These are phyloP conservation scores for Melanostoma mellinum DNA, from an alignment of 2,888 invertebrate species.

Conservation along the genomic window DNA sequence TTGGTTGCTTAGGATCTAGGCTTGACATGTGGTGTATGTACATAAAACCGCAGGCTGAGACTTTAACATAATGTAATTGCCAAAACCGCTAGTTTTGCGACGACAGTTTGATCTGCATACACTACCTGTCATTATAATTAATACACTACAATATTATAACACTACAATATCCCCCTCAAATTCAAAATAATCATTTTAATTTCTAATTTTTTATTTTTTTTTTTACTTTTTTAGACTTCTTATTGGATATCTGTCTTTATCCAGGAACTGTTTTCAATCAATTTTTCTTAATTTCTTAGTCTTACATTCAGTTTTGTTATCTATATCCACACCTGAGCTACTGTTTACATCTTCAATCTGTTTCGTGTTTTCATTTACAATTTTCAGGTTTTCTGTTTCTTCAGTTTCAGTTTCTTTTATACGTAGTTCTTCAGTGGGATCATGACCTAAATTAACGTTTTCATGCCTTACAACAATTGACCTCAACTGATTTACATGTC, in stretches of 20 bases:
- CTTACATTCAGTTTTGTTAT: neutral
- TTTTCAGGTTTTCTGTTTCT: neutral
- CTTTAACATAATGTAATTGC: too few relatives aligned
- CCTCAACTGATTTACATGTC: constrained; percentile 5
- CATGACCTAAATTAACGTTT: constrained; percentile 7
- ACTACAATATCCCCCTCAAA: neutral
- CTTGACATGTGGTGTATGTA: too few relatives aligned
- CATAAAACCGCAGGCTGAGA: too few relatives aligned
- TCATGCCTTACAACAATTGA: neutral
- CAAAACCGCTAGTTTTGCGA: too few relatives aligned
- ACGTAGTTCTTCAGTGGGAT: neutral
- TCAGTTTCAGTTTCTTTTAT: constrained; percentile 3
- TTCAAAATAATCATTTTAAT: too few relatives aligned
- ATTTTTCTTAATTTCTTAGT: neutral
- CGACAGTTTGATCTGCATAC: too few relatives aligned
- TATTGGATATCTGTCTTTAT: constrained; percentile 14
- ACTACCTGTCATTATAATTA: too few relatives aligned
- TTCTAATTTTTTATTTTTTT: neutral
- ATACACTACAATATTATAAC: too few relatives aligned
- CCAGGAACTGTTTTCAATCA: constrained; percentile 1
- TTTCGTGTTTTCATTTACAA: neutral
- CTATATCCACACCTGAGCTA: neutral
- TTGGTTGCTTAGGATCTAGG: too few relatives aligned
- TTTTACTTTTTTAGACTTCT: constrained; percentile 11
- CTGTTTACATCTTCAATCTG: constrained; percentile 8